A percentile compares a stretch with the other conserved stretches of the same genome.
Conservation (phyloP, 92 coral and sea anemone species). For the Palythoa grandiflora region DNA sequence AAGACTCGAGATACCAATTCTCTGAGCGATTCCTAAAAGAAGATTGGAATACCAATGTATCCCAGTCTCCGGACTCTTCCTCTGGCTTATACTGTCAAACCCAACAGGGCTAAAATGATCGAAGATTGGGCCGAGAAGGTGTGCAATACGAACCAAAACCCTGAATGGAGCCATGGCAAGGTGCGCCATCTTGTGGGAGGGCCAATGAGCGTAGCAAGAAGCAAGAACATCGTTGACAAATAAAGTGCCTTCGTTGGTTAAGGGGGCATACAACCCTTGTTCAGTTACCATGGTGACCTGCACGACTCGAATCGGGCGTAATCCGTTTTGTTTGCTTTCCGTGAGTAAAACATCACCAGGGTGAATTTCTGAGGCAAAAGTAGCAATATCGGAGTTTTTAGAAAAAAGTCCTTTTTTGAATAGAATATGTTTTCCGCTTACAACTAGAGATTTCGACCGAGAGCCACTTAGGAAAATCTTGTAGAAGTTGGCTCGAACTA, state of each 20-base stretch:
- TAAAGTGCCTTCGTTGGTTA: slow-evolving; percentile 43
- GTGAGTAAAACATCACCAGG: slow-evolving; percentile 19
- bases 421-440: slow-evolving; percentile 30
- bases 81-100: background rate
- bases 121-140: slow-evolving; percentile 27
- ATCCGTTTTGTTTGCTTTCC: background rate
- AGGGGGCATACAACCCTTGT: slow-evolving; percentile 32
- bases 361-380: slow-evolving; percentile 29
- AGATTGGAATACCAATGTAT: slow-evolving; percentile 29
- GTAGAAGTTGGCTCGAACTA: slow-evolving; percentile 22
- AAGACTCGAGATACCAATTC: slow-evolving; percentile 6
- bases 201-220: slow-evolving; percentile 49
- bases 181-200: slow-evolving; percentile 34
- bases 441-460: background rate
- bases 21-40: background rate
- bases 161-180: slow-evolving; percentile 40
- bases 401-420: slow-evolving; percentile 24
- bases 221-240: slow-evolving; percentile 31
- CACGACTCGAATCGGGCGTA: slow-evolving; percentile 7
- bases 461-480: background rate
- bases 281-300: slow-evolving; percentile 27
- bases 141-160: background rate
- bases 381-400: slow-evolving; percentile 1
- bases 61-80: background rate
- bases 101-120: background rate